Percentiles rank a stretch among this genome's conserved stretches.
Evolutionary conservation across 2,113 vertebrate genomes (phyloP).

Genomic region (Leptobrachium leishanense): DNA sequence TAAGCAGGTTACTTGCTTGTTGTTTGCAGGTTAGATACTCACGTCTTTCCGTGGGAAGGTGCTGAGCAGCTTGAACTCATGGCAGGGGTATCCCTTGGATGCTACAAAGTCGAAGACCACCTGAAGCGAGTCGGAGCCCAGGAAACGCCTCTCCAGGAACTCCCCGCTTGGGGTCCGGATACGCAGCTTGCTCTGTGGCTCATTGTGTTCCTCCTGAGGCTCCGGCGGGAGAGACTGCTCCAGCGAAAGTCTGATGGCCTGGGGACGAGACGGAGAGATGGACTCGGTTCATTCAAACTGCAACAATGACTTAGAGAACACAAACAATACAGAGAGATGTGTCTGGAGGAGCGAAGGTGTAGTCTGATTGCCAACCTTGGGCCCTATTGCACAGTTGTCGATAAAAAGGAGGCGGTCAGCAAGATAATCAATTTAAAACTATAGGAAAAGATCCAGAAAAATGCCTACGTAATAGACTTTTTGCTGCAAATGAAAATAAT

Average conservation of each 20-base stretch:
- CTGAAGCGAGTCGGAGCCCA: conserved; percentile 91
- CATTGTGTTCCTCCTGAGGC: conserved; percentile 81
- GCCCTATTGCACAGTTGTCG: no score
- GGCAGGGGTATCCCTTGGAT: conserved; percentile 94
- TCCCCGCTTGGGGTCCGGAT: conserved; percentile 94
- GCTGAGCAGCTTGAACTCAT: conserved; percentile 96
- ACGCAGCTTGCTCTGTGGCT: conserved; percentile 92
- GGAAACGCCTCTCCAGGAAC: conserved; percentile 94
- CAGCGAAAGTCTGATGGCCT: conserved; percentile 94
- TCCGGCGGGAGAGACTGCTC: conserved; percentile 93
- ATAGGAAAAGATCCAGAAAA: no score
- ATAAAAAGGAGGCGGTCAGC: no score
- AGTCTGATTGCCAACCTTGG: no score
- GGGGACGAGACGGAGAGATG: conserved; percentile 31
- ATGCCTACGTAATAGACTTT: no score
- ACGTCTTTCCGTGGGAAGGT: conserved; percentile 99
- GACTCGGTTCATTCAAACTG: conserved; percentile 43
- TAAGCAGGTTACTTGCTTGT: no score
- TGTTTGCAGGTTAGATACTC: conserved; percentile 54
- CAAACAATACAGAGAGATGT: no score
- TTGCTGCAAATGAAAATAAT: no score
- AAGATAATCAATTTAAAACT: no score
- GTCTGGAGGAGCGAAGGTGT: no score
- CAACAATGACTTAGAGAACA: no score
- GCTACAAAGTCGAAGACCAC: conserved; percentile 98